Conservation (phyloP, 2,113 vertebrate species). For the Eudorcas thomsonii region DNA sequence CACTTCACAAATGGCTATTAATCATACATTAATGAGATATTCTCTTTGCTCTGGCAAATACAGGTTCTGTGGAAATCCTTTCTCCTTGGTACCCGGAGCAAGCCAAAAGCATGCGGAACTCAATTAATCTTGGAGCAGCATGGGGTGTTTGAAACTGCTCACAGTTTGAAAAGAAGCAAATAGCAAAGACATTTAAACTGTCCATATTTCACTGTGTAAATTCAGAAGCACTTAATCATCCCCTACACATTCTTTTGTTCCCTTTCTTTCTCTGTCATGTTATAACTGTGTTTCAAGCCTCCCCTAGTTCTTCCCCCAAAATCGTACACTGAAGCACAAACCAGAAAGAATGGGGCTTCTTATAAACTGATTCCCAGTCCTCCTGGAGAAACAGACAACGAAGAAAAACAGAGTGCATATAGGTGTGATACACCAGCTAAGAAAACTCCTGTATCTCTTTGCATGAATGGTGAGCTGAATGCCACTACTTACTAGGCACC, state of each 20-base stretch:
- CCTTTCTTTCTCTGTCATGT: constrained; percentile 68
- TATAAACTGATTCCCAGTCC: neutral
- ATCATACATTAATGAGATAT: constrained; percentile 91
- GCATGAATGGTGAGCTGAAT: neutral
- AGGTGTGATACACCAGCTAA: neutral
- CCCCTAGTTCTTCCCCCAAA: neutral
- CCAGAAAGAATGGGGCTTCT: neutral
- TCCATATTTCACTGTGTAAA: constrained; percentile 82
- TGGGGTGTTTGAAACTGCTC: constrained; percentile 77
- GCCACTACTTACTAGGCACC: neutral
- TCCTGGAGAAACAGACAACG: neutral
- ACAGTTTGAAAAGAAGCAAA: constrained; percentile 83
- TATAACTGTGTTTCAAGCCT: constrained; percentile 49
- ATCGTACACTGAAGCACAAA: neutral
- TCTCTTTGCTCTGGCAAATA: constrained; percentile 85
- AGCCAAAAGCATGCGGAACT: constrained; percentile 82
- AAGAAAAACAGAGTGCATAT: neutral
- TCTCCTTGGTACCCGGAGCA: constrained; percentile 80
- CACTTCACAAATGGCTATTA: constrained; percentile 85
- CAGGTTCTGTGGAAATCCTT: constrained; percentile 65
- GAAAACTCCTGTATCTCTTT: neutral
- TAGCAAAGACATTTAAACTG: constrained; percentile 82
- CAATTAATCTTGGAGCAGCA: constrained; percentile 86
- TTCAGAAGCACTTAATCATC: constrained; percentile 84
- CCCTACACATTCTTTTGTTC: constrained; percentile 66